Conservation (phyloP, 2,888 invertebrate species). For the Platerodrilus igneus region DNA sequence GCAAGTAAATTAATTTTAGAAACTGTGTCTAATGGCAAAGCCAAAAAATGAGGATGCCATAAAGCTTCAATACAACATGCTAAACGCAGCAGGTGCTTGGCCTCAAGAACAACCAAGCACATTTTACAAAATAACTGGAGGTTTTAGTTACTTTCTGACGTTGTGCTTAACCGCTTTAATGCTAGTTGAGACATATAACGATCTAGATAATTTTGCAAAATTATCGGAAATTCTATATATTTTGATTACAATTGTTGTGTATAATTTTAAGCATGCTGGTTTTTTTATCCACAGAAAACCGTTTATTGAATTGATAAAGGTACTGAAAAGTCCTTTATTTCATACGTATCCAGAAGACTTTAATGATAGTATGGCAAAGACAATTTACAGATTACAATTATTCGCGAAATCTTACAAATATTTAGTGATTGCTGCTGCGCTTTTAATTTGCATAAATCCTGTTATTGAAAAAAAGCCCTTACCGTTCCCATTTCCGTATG, state of each 20-base stretch:
- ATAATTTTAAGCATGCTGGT: constrained; percentile 8
- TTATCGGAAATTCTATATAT: constrained; percentile 21
- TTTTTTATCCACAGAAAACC: constrained; percentile 9
- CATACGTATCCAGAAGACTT: constrained; percentile 13
- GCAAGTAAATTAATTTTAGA: too few relatives aligned
- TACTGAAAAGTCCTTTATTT: constrained; percentile 17
- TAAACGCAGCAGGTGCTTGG: constrained; percentile 13
- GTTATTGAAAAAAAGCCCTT: constrained; percentile 13
- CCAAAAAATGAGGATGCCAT: constrained; percentile 6
- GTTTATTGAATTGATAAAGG: constrained; percentile 8
- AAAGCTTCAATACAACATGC: constrained; percentile 13
- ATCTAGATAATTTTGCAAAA: constrained; percentile 13
- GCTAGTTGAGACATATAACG: constrained; percentile 10
- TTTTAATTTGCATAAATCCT: constrained; percentile 13
- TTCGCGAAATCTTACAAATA: constrained; percentile 14
- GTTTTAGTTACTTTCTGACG: constrained; percentile 3
- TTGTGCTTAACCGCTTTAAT: constrained; percentile 6
- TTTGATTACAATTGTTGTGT: constrained; percentile 15
- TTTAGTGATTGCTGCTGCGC: constrained; percentile 4
- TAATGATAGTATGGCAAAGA: constrained; percentile 14
- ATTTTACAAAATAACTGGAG: constrained; percentile 5
- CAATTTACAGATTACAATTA: constrained; percentile 10
- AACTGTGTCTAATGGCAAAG: constrained; percentile 9
- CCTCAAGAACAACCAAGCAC: constrained; percentile 7
- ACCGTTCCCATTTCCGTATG: constrained; percentile 24